phyloP scores from a whole-genome alignment of 2,888 invertebrate species.

The Labia minor region DNA sequence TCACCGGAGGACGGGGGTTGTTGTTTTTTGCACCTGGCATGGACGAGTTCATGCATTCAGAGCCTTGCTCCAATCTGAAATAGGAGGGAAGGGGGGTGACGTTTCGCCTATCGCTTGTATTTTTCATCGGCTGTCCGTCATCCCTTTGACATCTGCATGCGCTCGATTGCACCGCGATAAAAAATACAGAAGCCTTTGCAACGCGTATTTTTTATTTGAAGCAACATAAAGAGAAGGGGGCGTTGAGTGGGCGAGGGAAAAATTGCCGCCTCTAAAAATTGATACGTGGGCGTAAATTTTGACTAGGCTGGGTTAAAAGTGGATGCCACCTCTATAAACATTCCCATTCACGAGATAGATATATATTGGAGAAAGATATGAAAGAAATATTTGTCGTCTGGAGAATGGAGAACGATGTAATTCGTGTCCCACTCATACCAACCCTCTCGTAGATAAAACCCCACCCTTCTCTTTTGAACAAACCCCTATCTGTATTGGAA shows the following conservation, averaged over 20 bases:
- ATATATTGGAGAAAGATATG: not conserved
- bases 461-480: not conserved
- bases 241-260: not conserved
- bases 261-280: not conserved
- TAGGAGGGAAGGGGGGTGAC: not conserved
- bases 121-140: constrained; percentile 13
- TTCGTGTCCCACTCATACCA: not conserved
- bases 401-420: not conserved
- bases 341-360: not conserved
- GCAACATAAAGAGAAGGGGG: not conserved
- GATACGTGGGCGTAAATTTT: not conserved
- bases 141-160: constrained; percentile 13
- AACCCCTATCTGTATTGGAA: not conserved
- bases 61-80: not conserved
- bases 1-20: not conserved
- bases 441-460: not conserved
- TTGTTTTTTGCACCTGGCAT: constrained; percentile 8
- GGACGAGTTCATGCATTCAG: not conserved
- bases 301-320: constrained; percentile 1
- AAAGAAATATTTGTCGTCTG: not conserved
- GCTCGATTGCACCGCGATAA: constrained; percentile 3
- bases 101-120: constrained; percentile 4
- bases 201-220: not conserved
- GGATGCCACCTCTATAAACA: not conserved
- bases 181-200: constrained; percentile 2